phyloP scores from a whole-genome alignment of 2,113 vertebrate genomes.

The Apaloderma vittatum region DNA sequence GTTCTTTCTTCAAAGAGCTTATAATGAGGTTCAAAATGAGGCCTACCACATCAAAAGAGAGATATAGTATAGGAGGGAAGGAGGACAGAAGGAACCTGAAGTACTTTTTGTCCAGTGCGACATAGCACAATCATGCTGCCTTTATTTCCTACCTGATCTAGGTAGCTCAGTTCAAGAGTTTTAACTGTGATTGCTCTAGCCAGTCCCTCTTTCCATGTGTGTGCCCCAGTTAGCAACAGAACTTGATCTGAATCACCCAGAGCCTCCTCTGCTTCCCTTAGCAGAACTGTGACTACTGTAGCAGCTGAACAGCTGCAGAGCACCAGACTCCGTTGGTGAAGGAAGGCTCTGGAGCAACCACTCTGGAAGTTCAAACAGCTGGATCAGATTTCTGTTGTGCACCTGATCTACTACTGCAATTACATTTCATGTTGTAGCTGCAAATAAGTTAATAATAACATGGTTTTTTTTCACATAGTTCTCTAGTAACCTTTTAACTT shows the following conservation, averaged over 20 bases:
- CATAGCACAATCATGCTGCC: not conserved
- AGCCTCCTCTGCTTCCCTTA: not conserved
- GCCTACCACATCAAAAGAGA: constrained; percentile 58
- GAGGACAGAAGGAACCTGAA: not conserved
- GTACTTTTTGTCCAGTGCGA: constrained; percentile 24
- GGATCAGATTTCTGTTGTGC: not conserved
- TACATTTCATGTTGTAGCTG: not conserved
- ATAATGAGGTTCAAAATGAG: constrained; percentile 54
- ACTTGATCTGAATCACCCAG: constrained; percentile 2
- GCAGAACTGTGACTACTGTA: not conserved
- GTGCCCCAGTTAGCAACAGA: not conserved
- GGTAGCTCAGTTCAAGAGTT: not conserved
- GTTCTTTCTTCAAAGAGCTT: constrained; percentile 60
- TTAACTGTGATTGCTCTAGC: not conserved
- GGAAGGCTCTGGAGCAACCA: not conserved
- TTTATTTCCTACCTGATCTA: not conserved
- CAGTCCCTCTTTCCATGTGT: not conserved
- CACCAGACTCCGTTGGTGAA: not conserved
- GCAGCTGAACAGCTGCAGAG: constrained; percentile 39
- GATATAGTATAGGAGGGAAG: not conserved
- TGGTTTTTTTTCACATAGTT: not conserved
- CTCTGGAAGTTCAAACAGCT: not conserved
- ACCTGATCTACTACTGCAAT: not conserved
- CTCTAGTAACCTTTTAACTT: not conserved
- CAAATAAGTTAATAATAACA: not conserved